These are phyloP conservation scores for Rynchops niger DNA, from an alignment of 2,113 vertebrate species.

Conservation along the genomic window DNA sequence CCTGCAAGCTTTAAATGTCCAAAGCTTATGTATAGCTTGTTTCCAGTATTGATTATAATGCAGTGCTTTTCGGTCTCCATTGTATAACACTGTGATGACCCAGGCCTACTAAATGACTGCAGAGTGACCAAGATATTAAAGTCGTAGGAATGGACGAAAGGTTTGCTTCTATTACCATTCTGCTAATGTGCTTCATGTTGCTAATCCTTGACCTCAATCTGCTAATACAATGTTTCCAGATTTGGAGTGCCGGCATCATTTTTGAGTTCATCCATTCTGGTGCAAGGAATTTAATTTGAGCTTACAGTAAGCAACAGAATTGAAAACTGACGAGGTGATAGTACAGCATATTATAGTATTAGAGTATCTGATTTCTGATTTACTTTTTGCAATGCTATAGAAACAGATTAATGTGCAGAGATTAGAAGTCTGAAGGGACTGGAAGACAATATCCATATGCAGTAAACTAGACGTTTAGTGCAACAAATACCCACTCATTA, in stretches of 20 bases:
- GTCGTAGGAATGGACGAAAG: background rate
- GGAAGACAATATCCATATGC: background rate
- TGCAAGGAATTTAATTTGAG: background rate
- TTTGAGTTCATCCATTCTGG: background rate
- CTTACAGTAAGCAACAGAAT: background rate
- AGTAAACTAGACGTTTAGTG: background rate
- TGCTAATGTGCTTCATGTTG: background rate
- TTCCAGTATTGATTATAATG: background rate
- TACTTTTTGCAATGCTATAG: background rate
- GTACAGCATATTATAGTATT: background rate
- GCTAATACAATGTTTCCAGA: background rate
- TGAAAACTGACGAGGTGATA: background rate
- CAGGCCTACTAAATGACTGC: background rate
- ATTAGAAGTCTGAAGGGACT: background rate
- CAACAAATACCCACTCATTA: background rate
- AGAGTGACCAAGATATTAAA: background rate
- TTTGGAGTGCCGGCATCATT: background rate
- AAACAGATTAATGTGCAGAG: background rate
- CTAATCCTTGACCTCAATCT: slow-evolving; percentile 9
- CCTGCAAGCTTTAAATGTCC: background rate
- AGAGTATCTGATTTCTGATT: background rate
- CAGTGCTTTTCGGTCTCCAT: background rate
- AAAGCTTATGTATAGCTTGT: background rate
- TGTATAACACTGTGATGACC: background rate
- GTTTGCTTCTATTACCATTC: background rate